A percentile compares a stretch with the other conserved stretches of the same genome.
Conservation (phyloP, 2,113 vertebrate genomes). For the Campylorhamphus procurvoides region DNA sequence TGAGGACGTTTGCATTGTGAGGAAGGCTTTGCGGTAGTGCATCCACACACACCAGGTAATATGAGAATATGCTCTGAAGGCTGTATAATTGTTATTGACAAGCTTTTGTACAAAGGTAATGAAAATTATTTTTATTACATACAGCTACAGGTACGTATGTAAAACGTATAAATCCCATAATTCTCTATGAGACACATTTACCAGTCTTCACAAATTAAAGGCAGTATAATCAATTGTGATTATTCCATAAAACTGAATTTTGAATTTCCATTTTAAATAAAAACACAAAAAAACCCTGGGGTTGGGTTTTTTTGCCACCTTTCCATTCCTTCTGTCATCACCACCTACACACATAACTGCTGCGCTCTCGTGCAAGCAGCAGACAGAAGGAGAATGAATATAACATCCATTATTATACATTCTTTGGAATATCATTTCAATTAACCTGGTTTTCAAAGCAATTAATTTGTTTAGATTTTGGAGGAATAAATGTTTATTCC, state of each 20-base stretch:
- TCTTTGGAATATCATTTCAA: neutral
- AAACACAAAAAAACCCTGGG: neutral
- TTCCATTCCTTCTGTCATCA: neutral
- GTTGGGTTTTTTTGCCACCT: neutral
- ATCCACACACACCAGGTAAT: neutral
- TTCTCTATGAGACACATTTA: neutral
- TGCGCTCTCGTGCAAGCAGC: neutral
- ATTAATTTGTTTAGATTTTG: neutral
- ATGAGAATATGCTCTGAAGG: neutral
- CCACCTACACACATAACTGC: neutral
- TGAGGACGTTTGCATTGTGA: neutral
- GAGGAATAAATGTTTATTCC: neutral
- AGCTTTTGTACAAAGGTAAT: neutral
- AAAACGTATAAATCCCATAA: too few species aligned
- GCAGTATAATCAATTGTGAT: neutral
- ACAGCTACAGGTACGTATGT: neutral
- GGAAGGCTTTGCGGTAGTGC: neutral
- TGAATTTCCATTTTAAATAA: neutral
- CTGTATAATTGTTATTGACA: accelerated
- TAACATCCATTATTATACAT: neutral
- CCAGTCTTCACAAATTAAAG: neutral
- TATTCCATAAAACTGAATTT: neutral
- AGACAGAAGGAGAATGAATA: neutral
- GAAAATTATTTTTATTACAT: neutral
- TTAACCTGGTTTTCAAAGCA: neutral